Percentiles rank a stretch among this genome's conserved stretches.
Evolutionary conservation across 1,140 invertebrate species (phyloP).

Genomic region (Trissolcus basalis): DNA sequence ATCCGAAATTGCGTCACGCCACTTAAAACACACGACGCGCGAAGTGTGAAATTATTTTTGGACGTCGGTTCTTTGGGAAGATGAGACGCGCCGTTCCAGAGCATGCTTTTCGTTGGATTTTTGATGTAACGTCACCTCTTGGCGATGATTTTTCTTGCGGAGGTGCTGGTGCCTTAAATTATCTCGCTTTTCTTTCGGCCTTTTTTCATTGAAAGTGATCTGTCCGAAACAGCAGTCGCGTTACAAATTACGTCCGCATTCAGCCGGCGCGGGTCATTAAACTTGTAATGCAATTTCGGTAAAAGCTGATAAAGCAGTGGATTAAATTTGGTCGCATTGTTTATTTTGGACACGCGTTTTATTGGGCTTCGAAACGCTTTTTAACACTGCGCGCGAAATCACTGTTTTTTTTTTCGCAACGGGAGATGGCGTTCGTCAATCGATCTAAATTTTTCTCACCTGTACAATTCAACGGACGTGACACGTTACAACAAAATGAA

Average conservation of each 20-base stretch:
- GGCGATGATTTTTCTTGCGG: slow-evolving; percentile 40
- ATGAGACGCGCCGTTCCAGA: slow-evolving; percentile 28
- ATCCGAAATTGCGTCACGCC: slow-evolving; percentile 31
- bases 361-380: not conserved
- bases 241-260: slow-evolving; percentile 55
- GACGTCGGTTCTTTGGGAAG: slow-evolving; percentile 25
- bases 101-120: slow-evolving; percentile 33
- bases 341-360: slow-evolving; percentile 5
- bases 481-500: slow-evolving; percentile 30
- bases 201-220: slow-evolving; percentile 16
- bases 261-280: slow-evolving; percentile 47
- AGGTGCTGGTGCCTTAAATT: slow-evolving; percentile 43
- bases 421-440: too few relatives aligned
- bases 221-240: slow-evolving; percentile 36
- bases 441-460: slow-evolving; percentile 24
- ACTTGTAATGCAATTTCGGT: slow-evolving; percentile 56
- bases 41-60: slow-evolving; percentile 53
- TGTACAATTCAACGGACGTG: slow-evolving; percentile 17
- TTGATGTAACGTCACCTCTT: slow-evolving; percentile 38
- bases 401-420: too few relatives aligned
- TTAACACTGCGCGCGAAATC: not conserved
- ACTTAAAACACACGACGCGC: slow-evolving; percentile 31
- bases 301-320: slow-evolving; percentile 38
- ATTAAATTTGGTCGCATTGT: slow-evolving; percentile 35
- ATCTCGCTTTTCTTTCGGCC: slow-evolving; percentile 30